Conservation (phyloP, 2,888 invertebrate species). For the Netelia melanura region DNA sequence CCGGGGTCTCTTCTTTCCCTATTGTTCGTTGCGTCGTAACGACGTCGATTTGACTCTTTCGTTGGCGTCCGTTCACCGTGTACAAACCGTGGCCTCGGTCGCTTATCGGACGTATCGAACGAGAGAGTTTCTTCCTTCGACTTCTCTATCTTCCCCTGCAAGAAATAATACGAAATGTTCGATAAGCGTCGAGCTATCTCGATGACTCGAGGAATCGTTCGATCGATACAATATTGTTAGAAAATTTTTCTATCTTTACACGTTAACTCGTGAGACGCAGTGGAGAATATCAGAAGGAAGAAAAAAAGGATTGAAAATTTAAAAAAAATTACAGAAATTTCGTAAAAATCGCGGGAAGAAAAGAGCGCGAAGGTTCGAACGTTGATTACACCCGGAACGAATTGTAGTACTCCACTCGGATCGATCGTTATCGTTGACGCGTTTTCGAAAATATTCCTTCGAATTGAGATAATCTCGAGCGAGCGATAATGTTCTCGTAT, state of each 20-base stretch:
- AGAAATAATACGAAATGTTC: conserved; percentile 53
- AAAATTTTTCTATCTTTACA: background rate
- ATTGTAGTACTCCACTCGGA: background rate
- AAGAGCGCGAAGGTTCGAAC: too few relatives aligned
- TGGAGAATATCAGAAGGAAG: too few relatives aligned
- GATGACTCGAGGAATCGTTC: background rate
- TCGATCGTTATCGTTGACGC: background rate
- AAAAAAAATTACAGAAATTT: too few relatives aligned
- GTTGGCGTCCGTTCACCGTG: conserved; percentile 7
- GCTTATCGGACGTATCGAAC: conserved; percentile 56
- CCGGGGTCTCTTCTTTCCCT: conserved; percentile 10
- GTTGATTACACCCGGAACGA: too few relatives aligned
- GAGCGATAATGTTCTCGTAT: background rate
- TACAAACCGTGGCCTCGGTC: conserved; percentile 28
- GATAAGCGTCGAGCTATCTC: conserved; percentile 49
- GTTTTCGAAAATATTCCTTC: too few relatives aligned
- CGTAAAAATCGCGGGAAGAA: too few relatives aligned
- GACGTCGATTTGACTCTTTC: conserved; percentile 22
- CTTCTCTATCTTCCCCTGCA: conserved; percentile 59
- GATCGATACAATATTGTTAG: background rate
- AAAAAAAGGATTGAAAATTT: too few relatives aligned
- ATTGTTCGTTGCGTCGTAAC: conserved; percentile 9
- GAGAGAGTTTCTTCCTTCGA: conserved; percentile 39
- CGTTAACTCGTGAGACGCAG: too few relatives aligned
- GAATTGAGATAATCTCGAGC: too few relatives aligned